phyloP scores from a whole-genome alignment of 1,140 invertebrate genomes.

The Riptortus pedestris region DNA sequence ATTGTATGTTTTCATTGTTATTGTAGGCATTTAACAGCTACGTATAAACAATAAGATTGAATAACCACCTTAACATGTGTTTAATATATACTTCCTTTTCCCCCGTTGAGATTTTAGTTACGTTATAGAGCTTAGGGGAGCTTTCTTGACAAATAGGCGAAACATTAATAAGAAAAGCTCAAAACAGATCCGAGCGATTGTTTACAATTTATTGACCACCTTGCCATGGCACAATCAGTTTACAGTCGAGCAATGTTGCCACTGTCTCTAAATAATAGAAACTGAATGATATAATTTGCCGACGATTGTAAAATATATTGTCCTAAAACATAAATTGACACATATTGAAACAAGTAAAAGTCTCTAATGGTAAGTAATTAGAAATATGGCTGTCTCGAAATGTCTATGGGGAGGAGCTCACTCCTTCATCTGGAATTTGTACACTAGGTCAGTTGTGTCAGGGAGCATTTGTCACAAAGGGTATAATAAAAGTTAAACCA shows the following conservation, averaged over 20 bases:
- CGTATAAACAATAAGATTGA: not conserved
- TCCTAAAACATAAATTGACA: no score
- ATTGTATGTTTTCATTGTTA: not conserved
- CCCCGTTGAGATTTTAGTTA: not conserved
- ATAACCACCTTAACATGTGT: conserved; percentile 27
- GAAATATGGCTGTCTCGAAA: no score
- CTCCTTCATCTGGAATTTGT: no score
- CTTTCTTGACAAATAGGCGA: not conserved
- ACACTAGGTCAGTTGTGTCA: no score
- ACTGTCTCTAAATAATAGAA: not conserved
- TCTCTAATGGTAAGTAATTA: no score
- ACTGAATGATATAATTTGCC: no score
- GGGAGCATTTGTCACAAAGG: no score
- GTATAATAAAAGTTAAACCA: no score
- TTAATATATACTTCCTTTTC: conserved; percentile 12
- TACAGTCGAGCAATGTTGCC: conserved; percentile 8
- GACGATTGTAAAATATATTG: no score
- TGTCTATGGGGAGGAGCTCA: no score
- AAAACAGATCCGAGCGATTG: not conserved
- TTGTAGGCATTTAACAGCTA: not conserved
- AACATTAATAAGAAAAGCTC: not conserved
- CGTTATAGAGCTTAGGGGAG: not conserved
- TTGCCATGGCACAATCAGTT: conserved; percentile 2
- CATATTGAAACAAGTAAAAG: no score
- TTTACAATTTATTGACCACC: conserved; percentile 19